Base-by-base conservation (phyloP, 2,888 invertebrate species). In the Seira musarum region DNA sequence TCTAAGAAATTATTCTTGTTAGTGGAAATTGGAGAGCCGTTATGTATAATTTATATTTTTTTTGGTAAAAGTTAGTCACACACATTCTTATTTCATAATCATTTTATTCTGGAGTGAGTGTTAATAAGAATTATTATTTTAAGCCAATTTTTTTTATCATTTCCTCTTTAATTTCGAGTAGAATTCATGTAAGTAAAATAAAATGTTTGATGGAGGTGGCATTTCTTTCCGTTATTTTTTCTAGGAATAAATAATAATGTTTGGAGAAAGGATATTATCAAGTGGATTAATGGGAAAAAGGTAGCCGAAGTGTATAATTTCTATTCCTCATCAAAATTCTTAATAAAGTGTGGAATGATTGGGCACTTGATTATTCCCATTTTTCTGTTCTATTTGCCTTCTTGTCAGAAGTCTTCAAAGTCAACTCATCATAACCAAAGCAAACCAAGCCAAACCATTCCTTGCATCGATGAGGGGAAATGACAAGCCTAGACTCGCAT, bases 91-190 rank as follows among this genome's bases (percentile, higher is more conserved):
- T 19, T 21, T 24, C 19, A 63, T 65, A 63, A 74, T 74, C 30
- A 60, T 67, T 65, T 61, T 71, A n/a, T 70, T 73, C 64, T 72
- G 73, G 65, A 73, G n/a, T n/a, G n/a, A n/a, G n/a, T n/a, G n/a
- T n/a, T n/a, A n/a, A n/a, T n/a, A n/a, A n/a, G n/a, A n/a, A n/a
- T n/a, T 40, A 40, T 40, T 40, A 40, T 8, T 40, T 40, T 13
- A 40, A 40, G 40, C 40, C 40, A 40, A 40, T 40, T 40, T 40
- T 40, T 40, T 40, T 40, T 40, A 40, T 21, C 40, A 65, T 65
- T 49, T 68, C 53, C 53, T 24, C 15, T 67, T n/a, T 40, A 40
- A 40, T 40, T 40, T 40, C 40, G 40, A 8, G 13, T 6, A 40
- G 40, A 40, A 40, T 40, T 8, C n/a, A n/a, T n/a, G n/a, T n/a